phyloP scores from a whole-genome alignment of 2,113 vertebrate species.

The Fregetta grallaria region DNA sequence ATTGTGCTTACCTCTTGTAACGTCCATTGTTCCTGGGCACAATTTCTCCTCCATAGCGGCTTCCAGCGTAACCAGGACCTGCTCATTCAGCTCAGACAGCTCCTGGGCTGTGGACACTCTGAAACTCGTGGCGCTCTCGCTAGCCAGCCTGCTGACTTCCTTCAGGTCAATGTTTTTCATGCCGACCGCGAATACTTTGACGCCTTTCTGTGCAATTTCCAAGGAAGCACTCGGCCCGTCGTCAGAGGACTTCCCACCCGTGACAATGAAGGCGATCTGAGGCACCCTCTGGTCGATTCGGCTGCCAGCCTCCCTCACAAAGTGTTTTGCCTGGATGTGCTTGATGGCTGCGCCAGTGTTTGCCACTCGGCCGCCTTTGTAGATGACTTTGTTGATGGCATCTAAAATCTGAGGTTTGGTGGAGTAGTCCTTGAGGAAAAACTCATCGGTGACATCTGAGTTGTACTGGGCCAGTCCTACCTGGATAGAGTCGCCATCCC shows the following conservation, averaged over 20 bases:
- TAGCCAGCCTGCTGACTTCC: constrained; percentile 84
- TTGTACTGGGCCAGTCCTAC: constrained; percentile 91
- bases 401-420: constrained; percentile 81
- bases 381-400: constrained; percentile 79
- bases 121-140: constrained; percentile 80
- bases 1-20: constrained; percentile 70
- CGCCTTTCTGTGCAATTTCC: constrained; percentile 76
- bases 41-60: constrained; percentile 83
- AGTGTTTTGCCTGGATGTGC: constrained; percentile 83
- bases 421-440: constrained; percentile 85
- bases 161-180: constrained; percentile 76
- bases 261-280: constrained; percentile 90
- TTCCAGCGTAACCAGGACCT: constrained; percentile 84
- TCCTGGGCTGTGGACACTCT: constrained; percentile 74
- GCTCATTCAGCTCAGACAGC: constrained; percentile 90
- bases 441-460: constrained; percentile 86
- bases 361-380: constrained; percentile 85
- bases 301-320: constrained; percentile 87
- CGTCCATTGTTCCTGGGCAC: constrained; percentile 66
- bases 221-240: constrained; percentile 81
- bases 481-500: constrained; percentile 80
- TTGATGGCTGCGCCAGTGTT: constrained; percentile 85
- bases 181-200: constrained; percentile 88
- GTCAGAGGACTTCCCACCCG: constrained; percentile 82
- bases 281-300: constrained; percentile 84